Evolutionary conservation across 2,113 vertebrate species (phyloP).

Genomic region (Cairina moschata): DNA sequence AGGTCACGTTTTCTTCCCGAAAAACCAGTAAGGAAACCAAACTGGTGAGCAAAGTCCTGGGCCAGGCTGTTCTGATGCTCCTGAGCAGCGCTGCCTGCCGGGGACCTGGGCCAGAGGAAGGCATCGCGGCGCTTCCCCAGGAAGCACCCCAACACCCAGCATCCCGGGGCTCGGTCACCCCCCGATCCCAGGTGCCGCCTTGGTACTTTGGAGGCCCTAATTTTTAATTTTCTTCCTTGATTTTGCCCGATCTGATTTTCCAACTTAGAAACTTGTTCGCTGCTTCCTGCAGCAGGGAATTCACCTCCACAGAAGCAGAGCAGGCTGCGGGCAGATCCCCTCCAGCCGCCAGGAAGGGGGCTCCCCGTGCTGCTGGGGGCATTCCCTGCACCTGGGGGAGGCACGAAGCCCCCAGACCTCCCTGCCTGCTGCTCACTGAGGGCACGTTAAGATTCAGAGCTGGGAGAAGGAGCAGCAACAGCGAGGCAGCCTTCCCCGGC

Average conservation of each 20-base stretch:
- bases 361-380: neutral
- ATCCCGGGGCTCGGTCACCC: neutral
- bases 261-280: neutral
- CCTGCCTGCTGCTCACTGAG: neutral
- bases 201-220: neutral
- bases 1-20: rapidly evolving
- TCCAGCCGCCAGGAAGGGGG: neutral
- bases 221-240: neutral
- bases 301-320: neutral
- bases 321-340: neutral
- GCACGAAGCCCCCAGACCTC: neutral
- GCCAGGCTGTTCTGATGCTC: neutral
- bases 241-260: neutral
- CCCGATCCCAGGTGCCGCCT: neutral
- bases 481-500: neutral
- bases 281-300: neutral
- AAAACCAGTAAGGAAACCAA: neutral
- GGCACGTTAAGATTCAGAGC: neutral
- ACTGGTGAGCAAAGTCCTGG: rapidly evolving
- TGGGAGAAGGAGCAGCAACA: neutral
- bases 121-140: neutral
- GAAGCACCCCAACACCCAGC: neutral
- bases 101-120: neutral
- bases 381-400: neutral
- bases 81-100: neutral